Percentiles rank a stretch among this genome's conserved stretches.
phyloP scores from a whole-genome alignment of 1,140 invertebrate genomes.

The Fopius arisanus region DNA sequence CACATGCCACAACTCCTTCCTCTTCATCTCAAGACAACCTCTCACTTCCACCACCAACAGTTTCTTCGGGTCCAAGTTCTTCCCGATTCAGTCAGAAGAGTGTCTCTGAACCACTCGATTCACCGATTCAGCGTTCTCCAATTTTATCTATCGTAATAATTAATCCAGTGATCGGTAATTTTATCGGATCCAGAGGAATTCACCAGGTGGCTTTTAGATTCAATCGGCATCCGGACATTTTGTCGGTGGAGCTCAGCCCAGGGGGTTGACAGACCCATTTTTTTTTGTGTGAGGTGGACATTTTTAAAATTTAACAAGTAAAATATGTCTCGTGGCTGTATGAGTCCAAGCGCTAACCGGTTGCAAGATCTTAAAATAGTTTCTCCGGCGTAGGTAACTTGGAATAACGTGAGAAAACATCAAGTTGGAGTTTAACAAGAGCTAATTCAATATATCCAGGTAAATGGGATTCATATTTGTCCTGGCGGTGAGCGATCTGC shows the following conservation, averaged over 20 bases:
- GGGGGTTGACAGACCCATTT: too few relatives aligned
- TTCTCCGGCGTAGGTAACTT: slow-evolving; percentile 54
- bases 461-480: background rate
- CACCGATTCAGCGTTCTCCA: background rate
- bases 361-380: slow-evolving; percentile 62
- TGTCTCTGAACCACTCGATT: slow-evolving; percentile 53
- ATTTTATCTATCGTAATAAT: background rate
- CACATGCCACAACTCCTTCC: slow-evolving; percentile 16
- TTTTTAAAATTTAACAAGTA: too few relatives aligned
- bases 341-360: slow-evolving; percentile 55
- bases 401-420: slow-evolving; percentile 7
- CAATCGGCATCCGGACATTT: too few relatives aligned
- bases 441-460: background rate
- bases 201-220: too few relatives aligned
- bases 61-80: slow-evolving; percentile 54
- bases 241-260: background rate
- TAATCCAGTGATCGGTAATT: background rate
- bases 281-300: too few relatives aligned
- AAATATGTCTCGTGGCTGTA: slow-evolving; percentile 38
- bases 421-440: background rate
- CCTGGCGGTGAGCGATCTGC: background rate
- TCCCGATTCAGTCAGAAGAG: slow-evolving; percentile 61
- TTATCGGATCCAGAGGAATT: background rate
- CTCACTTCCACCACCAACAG: slow-evolving; percentile 43
- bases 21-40: slow-evolving; percentile 30